Base-by-base conservation (phyloP, 2,888 invertebrate genomes). In the Onchidella celtica region DNA sequence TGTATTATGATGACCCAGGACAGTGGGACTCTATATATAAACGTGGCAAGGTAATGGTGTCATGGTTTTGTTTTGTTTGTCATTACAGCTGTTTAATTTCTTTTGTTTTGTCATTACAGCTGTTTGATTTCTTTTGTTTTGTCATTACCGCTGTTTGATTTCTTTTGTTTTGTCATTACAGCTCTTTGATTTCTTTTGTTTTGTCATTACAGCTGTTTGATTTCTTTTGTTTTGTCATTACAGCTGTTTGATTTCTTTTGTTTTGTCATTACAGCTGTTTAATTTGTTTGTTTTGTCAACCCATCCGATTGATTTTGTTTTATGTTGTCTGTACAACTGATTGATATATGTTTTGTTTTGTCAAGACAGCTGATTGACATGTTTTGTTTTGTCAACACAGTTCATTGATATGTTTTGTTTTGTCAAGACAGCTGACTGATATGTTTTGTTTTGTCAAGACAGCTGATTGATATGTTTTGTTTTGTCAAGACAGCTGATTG, bases 21-120 rank as follows among this genome's bases (percentile, higher is more conserved):
- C 97, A 98, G 91, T 98, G 98, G 98, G 96, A 96, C 0, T 94
- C 96, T 0, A 96, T 97, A 0, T 98, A 98, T 78, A 96, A 96
- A 90, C 95, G 96, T 57, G 85, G 82, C 36, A 84, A 82, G 79
- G 82, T 84, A 38, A n/a, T 47, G 47, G 6, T 27, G 24, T n/a
- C 63, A 29, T 63, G 24, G 17, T 34, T 17, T 68, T 11, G 68
- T 38, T 34, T 32, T 29, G 11, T 36, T 6, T 0, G 38, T n/a
- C 17, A 6, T 68, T 70, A 47, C 2, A 61, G 61, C 6, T 61
- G 9, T 68, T 32, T 32, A 68, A 68, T 29, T 14, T 61, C 6
- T 61, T 61, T 61, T 6, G 6, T n/a, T n/a, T 61, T 61, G 47
- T 17, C 47, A 11, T 47, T 11, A 47, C 6, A 47, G n/a, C 21